phyloP scores from a whole-genome alignment of 2,888 invertebrate species.

The Polydrusus tereticollis region DNA sequence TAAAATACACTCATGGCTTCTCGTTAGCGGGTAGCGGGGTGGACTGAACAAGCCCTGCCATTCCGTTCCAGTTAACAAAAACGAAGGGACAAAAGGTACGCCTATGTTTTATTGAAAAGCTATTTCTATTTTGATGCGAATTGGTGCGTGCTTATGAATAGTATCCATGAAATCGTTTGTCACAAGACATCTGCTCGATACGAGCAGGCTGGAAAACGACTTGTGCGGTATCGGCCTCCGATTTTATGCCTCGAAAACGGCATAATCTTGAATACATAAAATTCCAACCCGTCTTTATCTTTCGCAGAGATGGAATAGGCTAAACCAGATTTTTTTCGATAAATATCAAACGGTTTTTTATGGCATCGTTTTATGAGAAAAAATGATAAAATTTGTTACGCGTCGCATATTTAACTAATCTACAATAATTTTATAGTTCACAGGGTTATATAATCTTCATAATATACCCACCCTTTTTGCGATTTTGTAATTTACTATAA shows the following conservation, averaged over 20 bases:
- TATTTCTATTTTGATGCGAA: conserved; percentile 34
- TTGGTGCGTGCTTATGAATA: conserved; percentile 49
- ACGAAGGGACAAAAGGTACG: neutral
- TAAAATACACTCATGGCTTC: too few species aligned
- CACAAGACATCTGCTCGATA: conserved; percentile 49
- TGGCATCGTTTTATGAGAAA: neutral
- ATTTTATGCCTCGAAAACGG: conserved; percentile 44
- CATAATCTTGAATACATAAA: conserved; percentile 45
- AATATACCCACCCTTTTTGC: neutral
- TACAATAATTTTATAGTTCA: neutral
- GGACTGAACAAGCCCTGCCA: too few species aligned
- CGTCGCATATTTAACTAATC: neutral
- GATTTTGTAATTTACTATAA: too few species aligned
- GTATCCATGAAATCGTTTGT: conserved; percentile 49
- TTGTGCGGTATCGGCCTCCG: conserved; percentile 31
- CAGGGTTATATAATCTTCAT: neutral
- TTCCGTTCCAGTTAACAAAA: neutral
- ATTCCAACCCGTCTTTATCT: conserved; percentile 40
- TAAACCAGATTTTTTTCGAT: conserved; percentile 36
- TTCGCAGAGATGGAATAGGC: conserved; percentile 25
- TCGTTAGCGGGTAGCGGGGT: too few species aligned
- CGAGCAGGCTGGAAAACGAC: conserved; percentile 21
- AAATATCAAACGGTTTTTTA: conserved; percentile 32
- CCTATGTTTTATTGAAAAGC: conserved; percentile 37
- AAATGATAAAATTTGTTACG: conserved; percentile 4